phyloP scores from a whole-genome alignment of 2,888 invertebrate species.

The Caradrina clavipalpis region DNA sequence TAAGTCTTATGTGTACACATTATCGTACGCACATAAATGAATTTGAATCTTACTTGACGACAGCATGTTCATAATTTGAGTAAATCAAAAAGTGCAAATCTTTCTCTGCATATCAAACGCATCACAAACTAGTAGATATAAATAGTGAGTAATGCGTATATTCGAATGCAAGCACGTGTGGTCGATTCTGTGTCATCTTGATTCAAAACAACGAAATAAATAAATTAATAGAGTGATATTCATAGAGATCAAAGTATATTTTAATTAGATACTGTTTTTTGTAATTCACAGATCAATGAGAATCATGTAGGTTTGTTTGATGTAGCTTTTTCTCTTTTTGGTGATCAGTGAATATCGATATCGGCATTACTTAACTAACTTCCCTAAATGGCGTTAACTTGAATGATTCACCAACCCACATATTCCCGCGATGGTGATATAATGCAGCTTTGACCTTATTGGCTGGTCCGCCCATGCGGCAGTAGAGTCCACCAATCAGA shows the following conservation, averaged over 20 bases:
- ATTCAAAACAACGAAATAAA: neutral
- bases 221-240: neutral
- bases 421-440: slow-evolving; percentile 89
- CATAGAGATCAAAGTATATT: too few relatives aligned
- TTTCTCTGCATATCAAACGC: slow-evolving; percentile 1
- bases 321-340: too few relatives aligned
- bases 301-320: too few relatives aligned
- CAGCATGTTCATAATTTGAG: neutral
- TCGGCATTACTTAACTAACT: slow-evolving; percentile 53
- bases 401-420: slow-evolving; percentile 85
- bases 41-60: too few relatives aligned
- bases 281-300: too few relatives aligned
- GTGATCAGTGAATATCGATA: slow-evolving; percentile 29
- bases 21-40: too few relatives aligned
- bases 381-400: slow-evolving; percentile 67
- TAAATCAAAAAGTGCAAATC: slow-evolving; percentile 9
- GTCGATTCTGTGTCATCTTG: neutral
- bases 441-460: slow-evolving; percentile 86
- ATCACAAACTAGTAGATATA: neutral
- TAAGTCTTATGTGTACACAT: too few relatives aligned
- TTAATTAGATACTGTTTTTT: too few relatives aligned
- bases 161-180: slow-evolving; percentile 1
- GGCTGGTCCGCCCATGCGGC: slow-evolving; percentile 86
- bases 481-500: slow-evolving; percentile 87
- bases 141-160: slow-evolving; percentile 15